Evolutionary conservation across 2,113 vertebrate genomes (phyloP).

Genomic region (Crotalus helleri): DNA sequence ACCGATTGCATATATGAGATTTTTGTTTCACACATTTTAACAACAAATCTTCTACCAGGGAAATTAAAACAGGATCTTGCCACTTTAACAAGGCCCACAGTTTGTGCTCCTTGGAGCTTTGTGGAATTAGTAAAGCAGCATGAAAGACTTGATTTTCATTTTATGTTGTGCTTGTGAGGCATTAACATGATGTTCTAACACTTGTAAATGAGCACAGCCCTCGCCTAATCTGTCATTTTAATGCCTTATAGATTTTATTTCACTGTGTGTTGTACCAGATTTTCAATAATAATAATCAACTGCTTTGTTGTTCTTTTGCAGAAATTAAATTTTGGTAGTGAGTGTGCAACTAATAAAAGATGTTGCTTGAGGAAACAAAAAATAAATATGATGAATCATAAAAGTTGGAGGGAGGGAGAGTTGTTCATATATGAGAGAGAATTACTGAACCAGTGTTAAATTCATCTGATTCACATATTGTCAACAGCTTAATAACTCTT

Average conservation of each 20-base stretch:
- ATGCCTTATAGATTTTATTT: constrained; percentile 99
- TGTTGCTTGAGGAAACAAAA: constrained; percentile 97
- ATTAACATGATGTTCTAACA: constrained; percentile 98
- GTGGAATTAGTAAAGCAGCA: constrained; percentile 75
- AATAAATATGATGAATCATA: constrained; percentile 99
- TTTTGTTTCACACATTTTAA: constrained; percentile 50
- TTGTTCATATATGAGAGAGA: constrained; percentile 91
- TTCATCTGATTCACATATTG: constrained; percentile 83
- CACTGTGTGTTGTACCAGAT: constrained; percentile 90
- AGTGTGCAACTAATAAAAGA: constrained; percentile 99
- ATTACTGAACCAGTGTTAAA: constrained; percentile 90
- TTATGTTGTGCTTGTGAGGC: constrained; percentile 90
- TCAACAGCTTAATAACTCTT: constrained; percentile 86
- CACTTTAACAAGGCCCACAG: constrained; percentile 66
- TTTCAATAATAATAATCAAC: constrained; percentile 99
- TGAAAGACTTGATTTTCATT: constrained; percentile 90
- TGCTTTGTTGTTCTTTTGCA: constrained; percentile 90
- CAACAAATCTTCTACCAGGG: constrained; percentile 53
- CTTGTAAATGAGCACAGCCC: constrained; percentile 97
- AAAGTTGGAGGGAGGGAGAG: constrained; percentile 77
- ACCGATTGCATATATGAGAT: neutral
- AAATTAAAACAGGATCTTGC: constrained; percentile 63
- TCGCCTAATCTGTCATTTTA: constrained; percentile 99
- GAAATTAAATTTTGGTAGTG: constrained; percentile 98
- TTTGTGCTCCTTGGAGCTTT: constrained; percentile 71